A percentile compares a stretch with the other conserved stretches of the same genome.
phyloP scores from a whole-genome alignment of 2,797 vertebrate species.

The Echeneis naucrates region DNA sequence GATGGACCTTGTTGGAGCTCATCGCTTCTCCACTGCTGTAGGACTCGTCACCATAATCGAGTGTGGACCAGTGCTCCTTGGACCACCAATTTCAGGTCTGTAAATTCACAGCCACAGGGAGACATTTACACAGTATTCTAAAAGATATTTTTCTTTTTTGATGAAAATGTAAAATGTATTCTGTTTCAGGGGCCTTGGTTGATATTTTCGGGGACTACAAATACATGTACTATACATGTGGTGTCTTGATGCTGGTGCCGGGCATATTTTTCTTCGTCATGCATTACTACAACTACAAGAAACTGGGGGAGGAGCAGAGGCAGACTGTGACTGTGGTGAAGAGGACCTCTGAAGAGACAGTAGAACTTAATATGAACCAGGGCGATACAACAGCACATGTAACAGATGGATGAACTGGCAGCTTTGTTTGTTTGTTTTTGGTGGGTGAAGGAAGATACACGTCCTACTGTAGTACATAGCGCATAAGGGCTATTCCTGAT shows the following conservation, averaged over 20 bases:
- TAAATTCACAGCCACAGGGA: neutral
- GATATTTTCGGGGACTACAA: conserved; percentile 87
- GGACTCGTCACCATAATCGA: conserved; percentile 87
- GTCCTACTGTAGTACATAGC: neutral
- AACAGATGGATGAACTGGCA: conserved; percentile 32
- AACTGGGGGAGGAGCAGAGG: conserved; percentile 79
- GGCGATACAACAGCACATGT: conserved; percentile 36
- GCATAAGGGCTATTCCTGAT: neutral
- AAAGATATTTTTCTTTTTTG: too few species aligned
- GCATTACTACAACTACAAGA: conserved; percentile 89
- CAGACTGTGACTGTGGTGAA: conserved; percentile 56
- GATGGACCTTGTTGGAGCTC: conserved; percentile 86
- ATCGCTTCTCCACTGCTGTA: conserved; percentile 84
- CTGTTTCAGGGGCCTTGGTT: conserved; percentile 83
- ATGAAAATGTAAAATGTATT: conserved; percentile 15
- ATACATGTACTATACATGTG: conserved; percentile 88
- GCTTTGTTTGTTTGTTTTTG: conserved; percentile 29
- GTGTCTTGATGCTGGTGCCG: conserved; percentile 84
- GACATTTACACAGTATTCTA: neutral
- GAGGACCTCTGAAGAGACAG: conserved; percentile 68
- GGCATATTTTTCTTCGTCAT: conserved; percentile 88
- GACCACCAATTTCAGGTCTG: conserved; percentile 87
- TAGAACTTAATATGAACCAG: conserved; percentile 58
- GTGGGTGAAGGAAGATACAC: conserved; percentile 6
- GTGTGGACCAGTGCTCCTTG: conserved; percentile 85